Base-by-base conservation (phyloP, 2,113 vertebrate genomes). In the Cyprinodon variegatus region DNA sequence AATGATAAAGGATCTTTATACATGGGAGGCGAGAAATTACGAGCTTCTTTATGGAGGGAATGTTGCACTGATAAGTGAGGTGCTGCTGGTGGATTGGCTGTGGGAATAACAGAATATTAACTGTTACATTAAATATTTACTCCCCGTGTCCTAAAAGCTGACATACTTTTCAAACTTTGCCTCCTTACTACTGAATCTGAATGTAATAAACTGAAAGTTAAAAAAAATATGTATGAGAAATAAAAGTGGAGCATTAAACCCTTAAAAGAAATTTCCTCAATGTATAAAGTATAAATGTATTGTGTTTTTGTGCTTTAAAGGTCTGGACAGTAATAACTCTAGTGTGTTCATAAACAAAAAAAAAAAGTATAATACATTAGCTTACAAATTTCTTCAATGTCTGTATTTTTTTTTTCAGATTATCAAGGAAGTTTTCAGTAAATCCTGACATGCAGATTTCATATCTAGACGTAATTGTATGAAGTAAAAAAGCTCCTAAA, bases 21-120 rank as follows among this genome's bases (percentile, higher is more conserved):
- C 0, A 4, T 36, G 46, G 67, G 45, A 64, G 66, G 46, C 12
- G 15, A 53, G 38, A 48, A 20, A 40, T 65, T 0, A 0, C 36
- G 46, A 65, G 53, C 14, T 17, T 13, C 50, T 20, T 14, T 13
- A 29, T 43, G 41, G 72, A 61, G 11, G 36, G 14, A 9, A 13
- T 61, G 70, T 39, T 71, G 20, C 2, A 0, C 53, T 80, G 85
- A 89, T 83, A 65, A 86, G 69, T 78, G 84, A 89, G 82, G 82
- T 83, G 87, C 45, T 78, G 41, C 14, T 39, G 63, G 77, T 83
- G 60, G 65, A 83, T 79, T 14, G 40, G 11, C 65, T 86, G 81
- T 73, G 59, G 67, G 61, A 78, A 13, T 45, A 41, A 72, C 11
- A 9, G n/a, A n/a, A 5, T 57, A 74, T 69, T 66, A 79, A 69